Evolutionary conservation across 2,888 invertebrate genomes (phyloP), one percentile per base, ranked within the genome.

Genomic region (Aelia acuminata): DNA sequence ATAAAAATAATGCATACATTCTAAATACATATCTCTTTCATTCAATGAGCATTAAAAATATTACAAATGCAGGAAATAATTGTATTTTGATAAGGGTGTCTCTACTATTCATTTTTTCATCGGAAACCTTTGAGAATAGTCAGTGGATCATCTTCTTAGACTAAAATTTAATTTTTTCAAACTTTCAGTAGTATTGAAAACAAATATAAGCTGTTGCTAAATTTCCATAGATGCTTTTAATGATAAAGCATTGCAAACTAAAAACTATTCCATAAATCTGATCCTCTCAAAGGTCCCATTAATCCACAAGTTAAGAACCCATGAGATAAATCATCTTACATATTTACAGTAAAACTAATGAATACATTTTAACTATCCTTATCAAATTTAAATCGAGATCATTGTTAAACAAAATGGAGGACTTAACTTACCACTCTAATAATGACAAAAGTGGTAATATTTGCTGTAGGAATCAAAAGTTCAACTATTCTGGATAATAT

Each of bases 331-430:
- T 35, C 31, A 70, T 70, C 63, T 35, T 20, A 70, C 63, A 70
- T 70, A 31, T 31, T 63, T 35, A 35, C 63, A 70, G 18, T 35
- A 70, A 7, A 70, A 70, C 63, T 70, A 70, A 70, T 18, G 31
- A 63, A 63, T 70, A 15, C 20, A 26, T 35, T 70, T 70, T 35
- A 70, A 35, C 63, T 70, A 70, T 18, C 13, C 63, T 70, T 35
- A 22, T 70, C 63, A 15, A 70, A 70, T 70, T 35, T 70, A 70
- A 70, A 70, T 70, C 31, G 63, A 70, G 63, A 70, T 70, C 63
- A 70, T 70, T 31, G 7, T 57, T 57, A 18, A 70, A 70, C 57
- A 70, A 18, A 35, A 70, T 70, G 5, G 31, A 70, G 63, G 63
- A 70, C 7, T 7, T 4, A 31, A 57, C 57, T 35, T 70, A 70